These are phyloP conservation scores for Prionace glauca DNA, from an alignment of 2,797 vertebrate genomes.

Conservation along the genomic window DNA sequence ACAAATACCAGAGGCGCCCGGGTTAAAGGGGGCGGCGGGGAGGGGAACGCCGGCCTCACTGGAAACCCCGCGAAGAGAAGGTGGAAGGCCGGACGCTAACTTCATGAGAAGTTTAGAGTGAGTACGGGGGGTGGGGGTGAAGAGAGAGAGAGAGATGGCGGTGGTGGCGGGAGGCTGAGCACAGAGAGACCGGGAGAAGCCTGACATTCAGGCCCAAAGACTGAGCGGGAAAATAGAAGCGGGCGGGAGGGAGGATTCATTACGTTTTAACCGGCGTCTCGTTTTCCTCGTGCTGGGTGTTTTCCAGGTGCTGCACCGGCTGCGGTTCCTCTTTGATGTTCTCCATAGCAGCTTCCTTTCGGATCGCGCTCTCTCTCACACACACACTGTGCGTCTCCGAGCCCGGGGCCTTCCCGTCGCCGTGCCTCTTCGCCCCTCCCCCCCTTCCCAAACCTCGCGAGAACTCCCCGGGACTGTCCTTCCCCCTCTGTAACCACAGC, in stretches of 20 bases:
- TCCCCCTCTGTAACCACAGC: neutral
- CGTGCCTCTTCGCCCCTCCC: neutral
- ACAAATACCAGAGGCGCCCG: neutral
- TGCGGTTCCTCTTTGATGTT: neutral
- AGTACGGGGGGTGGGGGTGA: too few species aligned
- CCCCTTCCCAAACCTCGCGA: neutral
- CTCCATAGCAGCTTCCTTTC: neutral
- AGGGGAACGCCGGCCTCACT: neutral
- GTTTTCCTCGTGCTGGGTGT: neutral
- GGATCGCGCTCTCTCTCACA: neutral
- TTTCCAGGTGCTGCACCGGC: neutral
- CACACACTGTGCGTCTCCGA: neutral
- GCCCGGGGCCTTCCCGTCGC: neutral
- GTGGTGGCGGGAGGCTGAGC: neutral
- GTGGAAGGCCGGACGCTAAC: neutral
- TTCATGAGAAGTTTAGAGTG: neutral
- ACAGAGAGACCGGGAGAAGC: neutral
- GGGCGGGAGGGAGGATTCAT: neutral
- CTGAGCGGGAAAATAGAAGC: neutral
- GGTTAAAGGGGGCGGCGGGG: neutral
- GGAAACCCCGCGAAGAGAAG: too few species aligned
- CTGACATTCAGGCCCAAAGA: neutral
- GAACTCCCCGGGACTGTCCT: neutral
- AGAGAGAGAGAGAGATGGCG: too few species aligned
- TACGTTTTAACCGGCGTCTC: constrained; percentile 4